Evolutionary conservation across 2,888 invertebrate genomes (phyloP), one percentile per base, ranked within the genome.

Genomic region (Dicycla oo): DNA sequence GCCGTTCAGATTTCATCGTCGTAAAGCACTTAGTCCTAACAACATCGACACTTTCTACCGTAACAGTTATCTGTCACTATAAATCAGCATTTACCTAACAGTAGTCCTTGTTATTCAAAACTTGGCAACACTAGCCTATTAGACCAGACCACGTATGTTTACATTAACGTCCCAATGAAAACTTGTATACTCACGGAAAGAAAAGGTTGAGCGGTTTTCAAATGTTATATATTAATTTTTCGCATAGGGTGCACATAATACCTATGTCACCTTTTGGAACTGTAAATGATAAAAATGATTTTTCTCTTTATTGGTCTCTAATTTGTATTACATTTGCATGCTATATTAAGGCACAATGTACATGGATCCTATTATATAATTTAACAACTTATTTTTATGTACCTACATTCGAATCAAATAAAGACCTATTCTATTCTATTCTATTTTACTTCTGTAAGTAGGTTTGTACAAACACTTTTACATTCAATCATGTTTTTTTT

Each of bases 1-100:
- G 30, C 6, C 18, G n/a, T n/a, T n/a, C 30, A n/a, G n/a, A 51
- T 62, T 62, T 62, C 62, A 15, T 62, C 51, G 53, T n/a, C 2
- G n/a, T 30, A n/a, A 18, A 53, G n/a, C 54, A 26, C 15, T 51
- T 60, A 45, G 8, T 34, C n/a, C 40, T 45, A 26, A 26, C 30
- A 30, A 53, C 10, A 69, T 56, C 40, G 26, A 69, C 63, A 73
- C 34, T 78, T 70, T 60, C 60, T 47, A 53, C 34, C 18, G 30
- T 64, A 49, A 43, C 58, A 67, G 56, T 60, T 78, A 78, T 74
- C 66, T 64, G 57, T 78, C 79, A 63, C 23, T 58, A 40, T 71
- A 75, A 81, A 81, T 75, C 73, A 82, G 54, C 51, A 60, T 67
- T 73, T 63, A 63, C 73, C 43, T 43, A 78, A 69, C 62, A 66